Conservation (phyloP, 1,140 invertebrate species). For the Caenorhabditis remanei region DNA sequence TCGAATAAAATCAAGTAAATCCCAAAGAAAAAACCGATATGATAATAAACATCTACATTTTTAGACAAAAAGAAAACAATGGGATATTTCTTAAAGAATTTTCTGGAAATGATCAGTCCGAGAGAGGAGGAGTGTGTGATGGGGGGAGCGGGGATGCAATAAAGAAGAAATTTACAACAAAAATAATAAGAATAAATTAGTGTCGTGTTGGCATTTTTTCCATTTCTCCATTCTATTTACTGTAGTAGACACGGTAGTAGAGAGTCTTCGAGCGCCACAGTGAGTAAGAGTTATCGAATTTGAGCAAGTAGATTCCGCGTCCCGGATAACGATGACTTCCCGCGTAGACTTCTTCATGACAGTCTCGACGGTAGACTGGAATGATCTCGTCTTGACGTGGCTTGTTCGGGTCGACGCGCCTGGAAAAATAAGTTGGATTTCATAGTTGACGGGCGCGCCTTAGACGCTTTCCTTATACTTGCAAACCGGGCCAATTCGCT, state of each 20-base stretch:
- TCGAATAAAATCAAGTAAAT: background rate
- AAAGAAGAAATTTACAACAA: background rate
- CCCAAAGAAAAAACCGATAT: background rate
- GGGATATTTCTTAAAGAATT: background rate
- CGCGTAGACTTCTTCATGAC: conserved; percentile 93
- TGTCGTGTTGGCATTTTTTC: background rate
- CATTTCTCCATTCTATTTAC: conserved; percentile 78
- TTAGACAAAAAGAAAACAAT: background rate
- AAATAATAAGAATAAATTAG: conserved; percentile 3
- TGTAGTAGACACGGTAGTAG: conserved; percentile 98
- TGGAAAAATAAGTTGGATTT: background rate
- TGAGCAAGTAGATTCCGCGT: conserved; percentile 93
- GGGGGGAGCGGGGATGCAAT: background rate
- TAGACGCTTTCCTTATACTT: too few relatives aligned
- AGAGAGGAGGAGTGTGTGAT: background rate
- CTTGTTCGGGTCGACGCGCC: conserved; percentile 74
- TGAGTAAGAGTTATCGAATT: conserved; percentile 99
- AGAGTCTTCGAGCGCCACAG: conserved; percentile 98
- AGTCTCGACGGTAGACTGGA: conserved; percentile 93
- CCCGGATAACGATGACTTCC: conserved; percentile 95
- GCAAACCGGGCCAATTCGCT: too few relatives aligned
- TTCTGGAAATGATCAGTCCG: conserved; percentile 13
- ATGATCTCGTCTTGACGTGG: conserved; percentile 86
- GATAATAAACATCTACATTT: background rate
- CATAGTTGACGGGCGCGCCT: too few relatives aligned